Base-by-base conservation (phyloP, 2,888 invertebrate species). In the Mesodorylaimus sp. region DNA sequence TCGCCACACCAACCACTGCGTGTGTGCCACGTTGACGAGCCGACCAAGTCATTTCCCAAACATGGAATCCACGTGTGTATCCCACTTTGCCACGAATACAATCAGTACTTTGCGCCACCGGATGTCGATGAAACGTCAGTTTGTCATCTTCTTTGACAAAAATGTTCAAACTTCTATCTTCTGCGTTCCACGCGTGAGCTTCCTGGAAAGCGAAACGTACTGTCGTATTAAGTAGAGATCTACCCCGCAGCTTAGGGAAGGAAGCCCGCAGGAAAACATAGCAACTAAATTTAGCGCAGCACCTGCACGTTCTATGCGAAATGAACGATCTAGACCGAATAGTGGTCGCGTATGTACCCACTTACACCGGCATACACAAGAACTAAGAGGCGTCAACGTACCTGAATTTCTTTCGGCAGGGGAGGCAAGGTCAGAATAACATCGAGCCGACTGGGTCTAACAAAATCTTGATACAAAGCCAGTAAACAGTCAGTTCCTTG, bases 121-220 rank as follows among this genome's bases (percentile, higher is more conserved):
- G 79, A 72, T 89, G 89, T 62, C 91, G 80, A 74, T 97, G 97
- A 75, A 97, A 91, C 66, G 95, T 95, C 68, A 95, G 74, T 69
- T 85, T 85, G 72, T 97, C 95, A 65, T 95, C 93, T 62, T 95
- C 93, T 74, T 95, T 95, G 57, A 97, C 95, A 73, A 93, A 95
- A 73, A 97, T 93, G 72, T 97, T 97, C 65, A 95, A 54, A 47
- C 29, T 36, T 38, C 88, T 66, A 70, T 95, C 95, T 58, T 91
- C 88, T 7, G 86, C 81, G 69, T 93, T 93, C 93, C 95, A 95
- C 53, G 88, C 83, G 71, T 93, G 85, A 68, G 51, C 43, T 38
- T 46, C 44, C 47, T 44, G 23, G n/a, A n/a, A n/a, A n/a, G n/a
- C n/a, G n/a, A n/a, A n/a, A n/a, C n/a, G n/a, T n/a, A n/a, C n/a